A percentile compares a stretch with the other conserved stretches of the same genome.
phyloP scores from a whole-genome alignment of 1,140 invertebrate genomes.

The Vollenhovia emeryi region DNA sequence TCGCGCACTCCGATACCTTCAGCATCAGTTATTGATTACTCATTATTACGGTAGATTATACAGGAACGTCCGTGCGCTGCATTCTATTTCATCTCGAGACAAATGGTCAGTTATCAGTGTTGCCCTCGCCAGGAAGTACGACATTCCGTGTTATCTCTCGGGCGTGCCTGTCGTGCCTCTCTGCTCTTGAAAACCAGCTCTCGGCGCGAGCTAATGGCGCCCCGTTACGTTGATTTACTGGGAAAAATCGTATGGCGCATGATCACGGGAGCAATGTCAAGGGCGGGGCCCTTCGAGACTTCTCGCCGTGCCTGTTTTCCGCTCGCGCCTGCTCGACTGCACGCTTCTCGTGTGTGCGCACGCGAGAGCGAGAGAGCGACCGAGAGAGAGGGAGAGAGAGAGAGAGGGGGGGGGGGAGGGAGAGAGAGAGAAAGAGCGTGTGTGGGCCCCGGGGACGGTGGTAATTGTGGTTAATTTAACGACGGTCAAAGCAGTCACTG shows the following conservation, averaged over 20 bases:
- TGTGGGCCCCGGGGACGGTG: conserved; percentile 62
- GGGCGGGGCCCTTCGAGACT: conserved; percentile 23
- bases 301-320: conserved; percentile 46
- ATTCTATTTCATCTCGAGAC: not conserved
- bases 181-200: not conserved
- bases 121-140: not conserved
- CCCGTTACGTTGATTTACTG: not conserved
- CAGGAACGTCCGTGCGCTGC: conserved; percentile 4
- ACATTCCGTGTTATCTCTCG: not conserved
- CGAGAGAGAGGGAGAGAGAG: not conserved
- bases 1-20: conserved; percentile 29
- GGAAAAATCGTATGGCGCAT: conserved; percentile 20
- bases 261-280: conserved; percentile 28
- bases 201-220: not conserved
- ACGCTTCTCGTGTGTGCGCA: conserved; percentile 40
- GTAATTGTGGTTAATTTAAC: conserved; percentile 83
- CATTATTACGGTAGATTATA: conserved; percentile 40
- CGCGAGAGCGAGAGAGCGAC: not conserved
- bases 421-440: conserved; percentile 23
- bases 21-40: conserved; percentile 54
- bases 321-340: conserved; percentile 40
- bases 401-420: not conserved
- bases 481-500: conserved; percentile 74
- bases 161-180: not conserved
- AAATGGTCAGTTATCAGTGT: not conserved